Conservation (phyloP, 1,140 invertebrate species). For the Drosophila burlai region DNA sequence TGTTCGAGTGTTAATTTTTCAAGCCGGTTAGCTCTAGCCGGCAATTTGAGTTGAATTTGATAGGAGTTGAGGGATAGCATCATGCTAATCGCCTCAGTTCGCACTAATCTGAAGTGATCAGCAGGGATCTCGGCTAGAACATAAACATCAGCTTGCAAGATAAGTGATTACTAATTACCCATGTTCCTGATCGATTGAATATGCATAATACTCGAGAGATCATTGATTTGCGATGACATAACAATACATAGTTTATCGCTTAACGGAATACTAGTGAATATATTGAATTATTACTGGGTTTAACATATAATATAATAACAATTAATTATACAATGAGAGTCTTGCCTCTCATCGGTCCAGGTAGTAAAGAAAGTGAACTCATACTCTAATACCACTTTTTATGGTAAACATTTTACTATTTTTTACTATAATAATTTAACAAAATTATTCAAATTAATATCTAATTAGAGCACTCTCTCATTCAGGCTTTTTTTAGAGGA, state of each 20-base stretch:
- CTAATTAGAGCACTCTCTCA: neutral
- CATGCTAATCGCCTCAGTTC: slow-evolving; percentile 35
- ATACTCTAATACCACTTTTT: neutral
- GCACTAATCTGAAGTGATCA: slow-evolving; percentile 18
- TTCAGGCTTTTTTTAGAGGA: neutral
- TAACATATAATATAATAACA: no score
- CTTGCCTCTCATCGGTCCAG: neutral
- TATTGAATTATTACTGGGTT: neutral
- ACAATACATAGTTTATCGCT: neutral
- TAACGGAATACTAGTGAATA: neutral
- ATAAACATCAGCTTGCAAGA: slow-evolving; percentile 25
- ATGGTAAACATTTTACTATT: neutral
- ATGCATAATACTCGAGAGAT: neutral
- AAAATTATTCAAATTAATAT: neutral
- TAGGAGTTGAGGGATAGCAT: slow-evolving; percentile 21
- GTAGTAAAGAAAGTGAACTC: neutral
- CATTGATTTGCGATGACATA: slow-evolving; percentile 11
- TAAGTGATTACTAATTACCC: slow-evolving; percentile 33
- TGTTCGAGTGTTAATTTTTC: slow-evolving; percentile 52
- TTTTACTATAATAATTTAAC: neutral
- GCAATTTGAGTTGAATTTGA: slow-evolving; percentile 38
- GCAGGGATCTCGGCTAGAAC: slow-evolving; percentile 6
- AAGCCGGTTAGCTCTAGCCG: slow-evolving; percentile 39
- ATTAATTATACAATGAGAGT: no score
- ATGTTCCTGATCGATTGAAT: slow-evolving; percentile 26